Evolutionary conservation across 2,113 vertebrate species (phyloP).

Genomic region (Xerus inauris): DNA sequence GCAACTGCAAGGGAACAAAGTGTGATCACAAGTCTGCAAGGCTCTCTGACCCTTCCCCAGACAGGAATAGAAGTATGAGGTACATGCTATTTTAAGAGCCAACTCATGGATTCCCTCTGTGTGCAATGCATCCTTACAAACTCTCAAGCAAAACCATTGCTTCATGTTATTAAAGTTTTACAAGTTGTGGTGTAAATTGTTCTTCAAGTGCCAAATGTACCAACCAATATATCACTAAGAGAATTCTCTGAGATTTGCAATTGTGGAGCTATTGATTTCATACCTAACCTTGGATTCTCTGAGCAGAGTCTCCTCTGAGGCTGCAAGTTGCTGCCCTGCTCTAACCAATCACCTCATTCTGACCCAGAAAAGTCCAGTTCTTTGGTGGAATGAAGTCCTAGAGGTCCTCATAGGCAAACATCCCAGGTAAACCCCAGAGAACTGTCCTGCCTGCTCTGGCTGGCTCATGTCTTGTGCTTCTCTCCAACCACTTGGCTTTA

Average conservation of each 20-base stretch:
- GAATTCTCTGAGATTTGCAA: not conserved
- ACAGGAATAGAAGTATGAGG: not conserved
- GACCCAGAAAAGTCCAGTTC: not conserved
- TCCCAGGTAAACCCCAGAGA: not conserved
- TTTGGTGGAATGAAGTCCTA: not conserved
- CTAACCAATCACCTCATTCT: not conserved
- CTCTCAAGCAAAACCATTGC: not conserved
- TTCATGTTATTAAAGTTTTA: slow-evolving; percentile 29
- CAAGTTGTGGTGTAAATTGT: not conserved
- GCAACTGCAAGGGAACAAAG: not conserved
- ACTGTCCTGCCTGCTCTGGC: not conserved
- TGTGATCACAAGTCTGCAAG: not conserved
- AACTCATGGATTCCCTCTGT: not conserved
- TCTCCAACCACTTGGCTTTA: not conserved
- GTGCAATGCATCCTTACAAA: not conserved
- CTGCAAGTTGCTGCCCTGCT: not conserved
- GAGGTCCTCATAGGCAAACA: not conserved
- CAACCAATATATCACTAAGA: not conserved
- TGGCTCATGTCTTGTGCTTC: not conserved
- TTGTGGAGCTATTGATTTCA: slow-evolving; percentile 7
- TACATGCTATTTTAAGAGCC: not conserved
- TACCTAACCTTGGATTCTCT: not conserved
- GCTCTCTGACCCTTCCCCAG: not conserved
- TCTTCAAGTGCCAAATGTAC: not conserved
- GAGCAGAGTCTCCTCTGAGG: not conserved